These are phyloP conservation scores for Mizuhopecten yessoensis DNA, from an alignment of 1,140 invertebrate genomes.

Conservation along the genomic window DNA sequence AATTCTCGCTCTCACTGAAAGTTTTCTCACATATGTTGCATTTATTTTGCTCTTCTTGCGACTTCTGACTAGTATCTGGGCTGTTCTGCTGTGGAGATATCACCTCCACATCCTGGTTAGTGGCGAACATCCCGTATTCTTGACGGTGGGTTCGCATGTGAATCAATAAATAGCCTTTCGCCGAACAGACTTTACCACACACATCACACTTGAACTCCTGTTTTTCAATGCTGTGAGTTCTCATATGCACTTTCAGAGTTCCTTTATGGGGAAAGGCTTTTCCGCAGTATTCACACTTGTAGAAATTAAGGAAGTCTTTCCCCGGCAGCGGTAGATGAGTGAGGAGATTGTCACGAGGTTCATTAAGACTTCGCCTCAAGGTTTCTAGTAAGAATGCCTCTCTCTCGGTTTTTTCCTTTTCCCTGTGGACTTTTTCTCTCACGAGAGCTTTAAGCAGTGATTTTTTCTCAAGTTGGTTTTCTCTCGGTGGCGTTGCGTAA, in stretches of 20 bases:
- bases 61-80: background rate
- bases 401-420: background rate
- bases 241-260: conserved; percentile 41
- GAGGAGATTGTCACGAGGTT: background rate
- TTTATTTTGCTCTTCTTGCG: background rate
- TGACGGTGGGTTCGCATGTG: conserved; percentile 53
- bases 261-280: background rate
- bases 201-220: conserved; percentile 57
- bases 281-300: conserved; percentile 3
- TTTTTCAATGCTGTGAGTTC: conserved; percentile 49
- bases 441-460: background rate
- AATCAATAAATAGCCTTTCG: conserved; percentile 54
- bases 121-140: background rate
- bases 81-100: background rate
- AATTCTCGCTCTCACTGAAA: conserved; percentile 46
- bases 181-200: conserved; percentile 57
- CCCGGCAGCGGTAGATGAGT: background rate
- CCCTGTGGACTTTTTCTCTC: background rate
- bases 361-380: background rate
- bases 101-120: background rate
- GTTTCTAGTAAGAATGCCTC: background rate
- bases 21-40: conserved; percentile 48
- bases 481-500: background rate
- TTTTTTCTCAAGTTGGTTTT: background rate
- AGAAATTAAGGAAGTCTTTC: background rate